These are phyloP conservation scores for Xiphophorus maculatus DNA, from an alignment of 2,113 vertebrate genomes.

Conservation along the genomic window DNA sequence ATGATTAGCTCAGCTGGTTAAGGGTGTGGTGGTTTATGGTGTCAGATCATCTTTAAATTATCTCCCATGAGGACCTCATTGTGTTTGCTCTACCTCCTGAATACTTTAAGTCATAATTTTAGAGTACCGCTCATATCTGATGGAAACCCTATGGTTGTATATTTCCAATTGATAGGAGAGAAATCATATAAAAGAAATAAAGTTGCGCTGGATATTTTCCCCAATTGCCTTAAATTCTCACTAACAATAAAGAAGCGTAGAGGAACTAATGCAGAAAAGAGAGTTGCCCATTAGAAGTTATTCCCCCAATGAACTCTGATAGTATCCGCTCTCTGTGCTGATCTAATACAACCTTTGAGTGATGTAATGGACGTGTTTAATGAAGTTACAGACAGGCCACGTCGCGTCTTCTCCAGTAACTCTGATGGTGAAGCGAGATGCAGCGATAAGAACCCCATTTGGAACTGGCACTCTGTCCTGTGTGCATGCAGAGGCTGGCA, in stretches of 20 bases:
- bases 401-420: constrained; percentile 50
- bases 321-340: constrained; percentile 49
- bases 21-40: constrained; percentile 63
- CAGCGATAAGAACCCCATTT: constrained; percentile 69
- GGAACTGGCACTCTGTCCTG: constrained; percentile 45
- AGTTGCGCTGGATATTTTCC: neutral
- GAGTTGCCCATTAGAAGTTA: constrained; percentile 37
- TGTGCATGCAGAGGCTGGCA: constrained; percentile 22
- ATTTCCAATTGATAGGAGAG: constrained; percentile 2
- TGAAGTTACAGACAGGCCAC: constrained; percentile 64
- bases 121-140: neutral
- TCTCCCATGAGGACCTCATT: constrained; percentile 40
- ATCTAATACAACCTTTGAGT: constrained; percentile 65
- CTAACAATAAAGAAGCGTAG: constrained; percentile 20
- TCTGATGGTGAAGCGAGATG: constrained; percentile 56
- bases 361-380: constrained; percentile 73
- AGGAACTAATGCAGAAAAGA: constrained; percentile 33
- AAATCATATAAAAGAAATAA: constrained; percentile 14
- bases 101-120: neutral
- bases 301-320: constrained; percentile 61
- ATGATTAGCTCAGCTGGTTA: constrained; percentile 71
- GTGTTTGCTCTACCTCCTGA: constrained; percentile 28
- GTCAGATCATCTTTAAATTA: constrained; percentile 55
- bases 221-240: constrained; percentile 3
- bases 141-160: constrained; percentile 8